Conservation (phyloP, 1,140 invertebrate species). For the Coboldia fuscipes region DNA sequence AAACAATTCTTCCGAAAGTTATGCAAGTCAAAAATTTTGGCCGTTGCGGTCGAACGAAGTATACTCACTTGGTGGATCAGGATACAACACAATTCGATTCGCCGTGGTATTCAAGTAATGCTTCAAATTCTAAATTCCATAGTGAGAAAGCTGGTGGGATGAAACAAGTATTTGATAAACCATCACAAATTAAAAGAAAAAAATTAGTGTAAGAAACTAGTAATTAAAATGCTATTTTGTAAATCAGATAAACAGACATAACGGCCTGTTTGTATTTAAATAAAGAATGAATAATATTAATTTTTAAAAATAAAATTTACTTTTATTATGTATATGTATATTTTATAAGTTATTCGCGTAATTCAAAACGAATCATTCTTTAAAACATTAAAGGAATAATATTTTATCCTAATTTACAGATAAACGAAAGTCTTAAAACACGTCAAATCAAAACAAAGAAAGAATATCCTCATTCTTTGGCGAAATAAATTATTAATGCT, state of each 20-base stretch:
- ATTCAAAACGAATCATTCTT: too few species aligned
- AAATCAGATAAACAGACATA: too few species aligned
- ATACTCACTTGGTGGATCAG: conserved; percentile 97
- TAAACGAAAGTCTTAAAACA: background rate
- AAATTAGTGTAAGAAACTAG: conserved; percentile 17
- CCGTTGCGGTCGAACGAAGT: conserved; percentile 92
- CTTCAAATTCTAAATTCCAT: conserved; percentile 68
- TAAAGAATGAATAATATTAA: too few species aligned
- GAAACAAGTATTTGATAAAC: conserved; percentile 81
- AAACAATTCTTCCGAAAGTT: conserved; percentile 94
- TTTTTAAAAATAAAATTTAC: too few species aligned
- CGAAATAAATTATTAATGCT: background rate
- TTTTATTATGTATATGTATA: background rate
- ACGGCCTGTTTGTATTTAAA: too few species aligned
- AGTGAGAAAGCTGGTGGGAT: conserved; percentile 83
- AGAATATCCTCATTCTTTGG: background rate
- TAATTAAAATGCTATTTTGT: too few species aligned
- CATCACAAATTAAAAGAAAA: conserved; percentile 46
- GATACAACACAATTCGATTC: conserved; percentile 97
- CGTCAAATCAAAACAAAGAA: background rate
- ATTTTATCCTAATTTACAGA: background rate
- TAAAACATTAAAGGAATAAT: background rate
- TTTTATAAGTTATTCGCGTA: background rate
- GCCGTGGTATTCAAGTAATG: conserved; percentile 82
- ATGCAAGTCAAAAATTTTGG: conserved; percentile 99